Percentiles rank a stretch among this genome's conserved stretches.
These are phyloP conservation scores for Eonycteris spelaea DNA, from an alignment of 2,113 vertebrate species.

Conservation along the genomic window DNA sequence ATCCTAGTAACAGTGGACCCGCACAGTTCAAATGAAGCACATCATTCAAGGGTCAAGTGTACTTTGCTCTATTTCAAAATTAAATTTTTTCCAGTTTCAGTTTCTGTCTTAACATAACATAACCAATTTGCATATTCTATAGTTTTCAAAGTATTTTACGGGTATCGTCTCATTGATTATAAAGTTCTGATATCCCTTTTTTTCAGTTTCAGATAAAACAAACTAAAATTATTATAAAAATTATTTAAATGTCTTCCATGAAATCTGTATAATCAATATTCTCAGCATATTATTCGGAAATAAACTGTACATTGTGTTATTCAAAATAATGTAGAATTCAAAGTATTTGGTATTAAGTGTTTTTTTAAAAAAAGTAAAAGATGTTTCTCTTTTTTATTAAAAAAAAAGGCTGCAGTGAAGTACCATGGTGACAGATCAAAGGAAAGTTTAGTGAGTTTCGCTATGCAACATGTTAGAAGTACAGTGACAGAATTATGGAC, in stretches of 20 bases:
- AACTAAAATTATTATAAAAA: not conserved
- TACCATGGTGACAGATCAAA: slow-evolving; percentile 91
- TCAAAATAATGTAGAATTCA: not conserved
- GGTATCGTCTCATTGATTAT: not conserved
- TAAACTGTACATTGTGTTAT: not conserved
- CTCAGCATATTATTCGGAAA: slow-evolving; percentile 18
- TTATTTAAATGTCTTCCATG: not conserved
- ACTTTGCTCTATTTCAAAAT: not conserved
- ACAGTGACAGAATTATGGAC: slow-evolving; percentile 92
- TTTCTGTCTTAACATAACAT: not conserved
- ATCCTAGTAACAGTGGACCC: not conserved
- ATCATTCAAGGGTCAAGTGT: not conserved
- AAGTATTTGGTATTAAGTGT: not conserved
- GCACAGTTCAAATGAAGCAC: not conserved
- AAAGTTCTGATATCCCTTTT: not conserved
- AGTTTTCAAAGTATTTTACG: not conserved
- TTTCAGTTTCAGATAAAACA: not conserved
- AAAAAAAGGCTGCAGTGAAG: slow-evolving; percentile 90
- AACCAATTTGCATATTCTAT: not conserved
- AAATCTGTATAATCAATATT: not conserved
- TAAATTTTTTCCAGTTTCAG: not conserved
- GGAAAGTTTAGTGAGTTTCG: slow-evolving; percentile 89
- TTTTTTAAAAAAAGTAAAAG: slow-evolving; percentile 15
- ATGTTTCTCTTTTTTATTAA: slow-evolving; percentile 8
- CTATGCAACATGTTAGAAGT: slow-evolving; percentile 93